These are phyloP conservation scores for Stomatorhinus ivindoensis DNA, from an alignment of 2,113 vertebrate genomes.

Conservation along the genomic window DNA sequence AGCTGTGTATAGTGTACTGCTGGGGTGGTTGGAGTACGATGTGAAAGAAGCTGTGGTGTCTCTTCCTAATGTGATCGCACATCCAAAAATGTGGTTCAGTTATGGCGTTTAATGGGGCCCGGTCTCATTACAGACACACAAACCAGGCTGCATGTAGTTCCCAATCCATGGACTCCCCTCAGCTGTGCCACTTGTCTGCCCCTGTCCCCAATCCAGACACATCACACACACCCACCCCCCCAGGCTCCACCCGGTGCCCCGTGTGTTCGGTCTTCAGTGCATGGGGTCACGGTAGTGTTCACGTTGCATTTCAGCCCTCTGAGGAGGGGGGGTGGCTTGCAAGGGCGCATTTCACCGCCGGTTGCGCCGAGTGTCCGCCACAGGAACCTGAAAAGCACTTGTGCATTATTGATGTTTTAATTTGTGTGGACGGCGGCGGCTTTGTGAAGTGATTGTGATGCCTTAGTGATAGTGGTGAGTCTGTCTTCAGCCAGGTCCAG, in stretches of 20 bases:
- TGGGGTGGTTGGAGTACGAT: neutral
- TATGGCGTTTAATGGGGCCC: conserved; percentile 47
- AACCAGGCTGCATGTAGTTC: conserved; percentile 38
- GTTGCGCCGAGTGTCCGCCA: conserved; percentile 51
- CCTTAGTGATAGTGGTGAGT: conserved; percentile 63
- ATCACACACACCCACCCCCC: neutral
- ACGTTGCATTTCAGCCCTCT: conserved; percentile 26
- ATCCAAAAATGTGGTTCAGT: neutral
- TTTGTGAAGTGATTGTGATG: conserved; percentile 76
- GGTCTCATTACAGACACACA: conserved; percentile 58
- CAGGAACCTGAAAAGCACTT: conserved; percentile 68
- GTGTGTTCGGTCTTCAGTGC: neutral
- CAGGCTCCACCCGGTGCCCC: neutral
- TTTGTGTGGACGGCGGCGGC: conserved; percentile 73
- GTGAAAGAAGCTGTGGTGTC: neutral
- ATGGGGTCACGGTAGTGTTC: neutral
- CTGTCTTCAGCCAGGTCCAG: conserved; percentile 60
- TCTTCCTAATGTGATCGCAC: neutral
- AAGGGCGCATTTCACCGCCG: conserved; percentile 49
- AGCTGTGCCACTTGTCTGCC: conserved; percentile 37
- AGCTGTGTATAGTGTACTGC: neutral
- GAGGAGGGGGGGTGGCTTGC: neutral
- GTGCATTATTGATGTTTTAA: conserved; percentile 79
- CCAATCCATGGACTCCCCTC: neutral
- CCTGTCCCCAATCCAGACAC: conserved; percentile 43